A percentile compares a stretch with the other conserved stretches of the same genome.
These are phyloP conservation scores for Clamator glandarius DNA, from an alignment of 2,797 vertebrate species.

Conservation along the genomic window DNA sequence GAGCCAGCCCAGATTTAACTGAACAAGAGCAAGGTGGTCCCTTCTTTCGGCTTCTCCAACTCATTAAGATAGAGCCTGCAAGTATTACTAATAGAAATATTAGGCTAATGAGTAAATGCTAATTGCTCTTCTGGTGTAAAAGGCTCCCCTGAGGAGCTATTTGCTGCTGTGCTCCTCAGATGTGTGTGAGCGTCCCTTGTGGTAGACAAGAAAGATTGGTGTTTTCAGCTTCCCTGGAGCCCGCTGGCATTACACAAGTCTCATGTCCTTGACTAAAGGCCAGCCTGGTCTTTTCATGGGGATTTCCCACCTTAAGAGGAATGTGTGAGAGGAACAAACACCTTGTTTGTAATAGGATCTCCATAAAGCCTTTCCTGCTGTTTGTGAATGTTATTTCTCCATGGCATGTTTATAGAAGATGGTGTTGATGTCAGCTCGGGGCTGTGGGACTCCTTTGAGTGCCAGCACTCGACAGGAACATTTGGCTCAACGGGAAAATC, in stretches of 20 bases:
- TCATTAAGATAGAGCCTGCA: not conserved
- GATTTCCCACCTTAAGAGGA: conserved; percentile 35
- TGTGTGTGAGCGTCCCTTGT: not conserved
- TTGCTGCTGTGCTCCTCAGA: not conserved
- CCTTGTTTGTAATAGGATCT: conserved; percentile 9
- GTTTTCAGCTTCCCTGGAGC: not conserved
- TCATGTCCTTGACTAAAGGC: conserved; percentile 15
- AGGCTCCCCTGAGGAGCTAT: not conserved
- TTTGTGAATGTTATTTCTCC: conserved; percentile 9
- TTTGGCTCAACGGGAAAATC: not conserved
- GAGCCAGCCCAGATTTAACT: not conserved
- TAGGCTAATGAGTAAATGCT: not conserved
- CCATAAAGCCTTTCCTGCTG: not conserved
- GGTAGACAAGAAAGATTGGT: not conserved
- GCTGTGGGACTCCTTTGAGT: not conserved
- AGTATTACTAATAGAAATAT: not conserved
- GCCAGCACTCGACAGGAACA: not conserved
- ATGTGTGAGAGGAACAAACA: not conserved
- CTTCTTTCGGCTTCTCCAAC: not conserved
- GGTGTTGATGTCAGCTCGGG: not conserved
- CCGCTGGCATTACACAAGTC: not conserved
- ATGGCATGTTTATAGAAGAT: not conserved
- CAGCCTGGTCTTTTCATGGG: not conserved
- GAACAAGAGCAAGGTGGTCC: not conserved
- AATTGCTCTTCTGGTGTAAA: not conserved